Evolutionary conservation across 2,888 invertebrate genomes (phyloP).

Genomic region (Hypsopygia costalis): DNA sequence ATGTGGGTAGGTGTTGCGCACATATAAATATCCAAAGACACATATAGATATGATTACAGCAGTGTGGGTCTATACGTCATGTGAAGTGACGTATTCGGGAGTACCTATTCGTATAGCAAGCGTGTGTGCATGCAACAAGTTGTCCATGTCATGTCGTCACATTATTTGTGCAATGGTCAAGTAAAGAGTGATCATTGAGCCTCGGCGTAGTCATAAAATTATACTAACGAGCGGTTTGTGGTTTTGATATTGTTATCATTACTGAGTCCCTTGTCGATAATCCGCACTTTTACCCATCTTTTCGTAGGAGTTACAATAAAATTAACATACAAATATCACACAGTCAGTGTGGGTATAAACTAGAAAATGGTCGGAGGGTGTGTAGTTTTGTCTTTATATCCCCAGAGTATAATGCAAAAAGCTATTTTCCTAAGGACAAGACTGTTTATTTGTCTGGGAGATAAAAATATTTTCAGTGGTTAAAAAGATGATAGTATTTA

Average conservation of each 20-base stretch:
- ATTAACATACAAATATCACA: slow-evolving; percentile 63
- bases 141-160: slow-evolving; percentile 11
- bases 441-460: background rate
- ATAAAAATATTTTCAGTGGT: background rate
- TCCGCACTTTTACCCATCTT: slow-evolving; percentile 67
- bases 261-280: slow-evolving; percentile 38
- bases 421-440: background rate
- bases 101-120: too few species aligned
- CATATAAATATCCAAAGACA: too few species aligned
- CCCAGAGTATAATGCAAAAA: background rate
- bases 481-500: too few species aligned
- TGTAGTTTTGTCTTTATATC: slow-evolving; percentile 17
- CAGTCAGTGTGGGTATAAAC: slow-evolving; percentile 32
- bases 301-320: slow-evolving; percentile 55
- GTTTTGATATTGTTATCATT: slow-evolving; percentile 40
- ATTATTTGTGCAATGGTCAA: slow-evolving; percentile 13
- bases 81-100: too few species aligned
- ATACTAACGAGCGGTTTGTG: slow-evolving; percentile 58
- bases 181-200: slow-evolving; percentile 23
- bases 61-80: too few species aligned
- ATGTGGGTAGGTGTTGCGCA: too few species aligned
- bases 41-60: too few species aligned
- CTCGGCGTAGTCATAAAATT: slow-evolving; percentile 50
- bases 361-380: slow-evolving; percentile 25
- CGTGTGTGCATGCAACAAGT: slow-evolving; percentile 24